A percentile compares a stretch with the other conserved stretches of the same genome.
Evolutionary conservation across 2,113 vertebrate genomes (phyloP).

Genomic region (Dascyllus trimaculatus): DNA sequence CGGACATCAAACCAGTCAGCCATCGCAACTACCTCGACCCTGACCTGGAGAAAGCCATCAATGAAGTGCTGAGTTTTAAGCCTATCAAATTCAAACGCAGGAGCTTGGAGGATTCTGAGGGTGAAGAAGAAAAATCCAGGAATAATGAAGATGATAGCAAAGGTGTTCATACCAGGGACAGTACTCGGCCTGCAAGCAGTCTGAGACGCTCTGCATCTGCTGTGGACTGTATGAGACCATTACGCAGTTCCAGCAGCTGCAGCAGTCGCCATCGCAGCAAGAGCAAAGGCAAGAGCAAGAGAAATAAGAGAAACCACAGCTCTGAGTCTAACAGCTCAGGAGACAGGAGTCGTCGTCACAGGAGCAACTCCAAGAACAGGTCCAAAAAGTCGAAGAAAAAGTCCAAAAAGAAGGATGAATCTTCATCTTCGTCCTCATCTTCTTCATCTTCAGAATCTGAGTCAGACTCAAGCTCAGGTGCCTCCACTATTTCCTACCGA

Average conservation of each 20-base stretch:
- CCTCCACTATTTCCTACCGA: constrained; percentile 91
- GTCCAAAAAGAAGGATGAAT: constrained; percentile 85
- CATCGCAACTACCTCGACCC: constrained; percentile 94
- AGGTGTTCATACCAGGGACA: constrained; percentile 68
- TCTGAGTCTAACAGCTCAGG: constrained; percentile 84
- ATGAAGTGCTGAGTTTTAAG: constrained; percentile 94
- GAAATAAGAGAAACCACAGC: constrained; percentile 75
- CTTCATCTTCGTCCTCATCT: constrained; percentile 83
- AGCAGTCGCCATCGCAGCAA: constrained; percentile 71
- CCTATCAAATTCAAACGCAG: constrained; percentile 87
- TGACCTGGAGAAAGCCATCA: constrained; percentile 95
- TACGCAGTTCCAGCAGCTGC: constrained; percentile 73
- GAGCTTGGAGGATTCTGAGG: constrained; percentile 87
- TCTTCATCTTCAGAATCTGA: constrained; percentile 78
- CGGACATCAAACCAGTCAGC: constrained; percentile 80
- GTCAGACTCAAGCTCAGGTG: constrained; percentile 85
- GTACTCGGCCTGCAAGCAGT: constrained; percentile 61
- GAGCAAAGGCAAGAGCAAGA: constrained; percentile 76
- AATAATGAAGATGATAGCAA: constrained; percentile 78
- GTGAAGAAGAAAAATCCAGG: constrained; percentile 55
- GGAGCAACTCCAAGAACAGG: constrained; percentile 87
- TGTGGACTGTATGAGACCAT: constrained; percentile 83
- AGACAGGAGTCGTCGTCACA: constrained; percentile 65
- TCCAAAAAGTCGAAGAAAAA: constrained; percentile 91
- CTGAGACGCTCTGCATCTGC: constrained; percentile 90